phyloP scores from a whole-genome alignment of 2,113 vertebrate genomes.

The Hippocampus mohnikei region DNA sequence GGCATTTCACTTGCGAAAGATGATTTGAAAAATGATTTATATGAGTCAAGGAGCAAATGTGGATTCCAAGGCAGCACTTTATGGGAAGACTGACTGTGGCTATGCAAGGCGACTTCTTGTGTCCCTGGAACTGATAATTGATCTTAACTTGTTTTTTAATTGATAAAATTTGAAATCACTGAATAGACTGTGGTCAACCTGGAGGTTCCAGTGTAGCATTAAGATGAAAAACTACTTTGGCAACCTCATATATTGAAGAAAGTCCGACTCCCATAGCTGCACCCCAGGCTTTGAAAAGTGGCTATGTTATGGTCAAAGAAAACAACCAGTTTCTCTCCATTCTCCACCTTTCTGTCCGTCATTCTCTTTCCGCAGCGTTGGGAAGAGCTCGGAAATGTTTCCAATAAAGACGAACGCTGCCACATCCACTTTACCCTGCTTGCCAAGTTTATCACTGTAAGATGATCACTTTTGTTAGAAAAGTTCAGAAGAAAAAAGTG shows the following conservation, averaged over 20 bases:
- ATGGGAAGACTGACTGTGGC: too few species aligned
- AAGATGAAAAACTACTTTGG: neutral
- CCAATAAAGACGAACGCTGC: neutral
- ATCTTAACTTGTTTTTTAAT: too few species aligned
- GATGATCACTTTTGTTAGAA: slow-evolving; percentile 41
- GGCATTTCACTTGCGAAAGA: too few species aligned
- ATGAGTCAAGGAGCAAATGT: too few species aligned
- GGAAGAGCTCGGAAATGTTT: slow-evolving; percentile 72
- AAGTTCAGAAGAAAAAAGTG: slow-evolving; percentile 59
- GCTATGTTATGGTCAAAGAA: slow-evolving; percentile 48
- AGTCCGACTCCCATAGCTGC: too few species aligned
- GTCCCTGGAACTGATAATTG: too few species aligned
- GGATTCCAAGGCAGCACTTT: too few species aligned
- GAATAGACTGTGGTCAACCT: neutral
- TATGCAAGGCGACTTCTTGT: too few species aligned
- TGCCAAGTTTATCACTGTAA: slow-evolving; percentile 34
- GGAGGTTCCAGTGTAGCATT: neutral
- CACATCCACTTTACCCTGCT: slow-evolving; percentile 47
- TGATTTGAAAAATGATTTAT: too few species aligned
- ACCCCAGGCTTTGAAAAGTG: neutral
- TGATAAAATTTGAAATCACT: too few species aligned
- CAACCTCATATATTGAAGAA: neutral
- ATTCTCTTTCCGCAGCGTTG: slow-evolving; percentile 61
- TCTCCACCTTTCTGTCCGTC: slow-evolving; percentile 51
- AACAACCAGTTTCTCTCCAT: slow-evolving; percentile 68